Evolutionary conservation across 2,888 invertebrate species (phyloP), one percentile per base, ranked within the genome.

Genomic region (Dromius quadrimaculatus): DNA sequence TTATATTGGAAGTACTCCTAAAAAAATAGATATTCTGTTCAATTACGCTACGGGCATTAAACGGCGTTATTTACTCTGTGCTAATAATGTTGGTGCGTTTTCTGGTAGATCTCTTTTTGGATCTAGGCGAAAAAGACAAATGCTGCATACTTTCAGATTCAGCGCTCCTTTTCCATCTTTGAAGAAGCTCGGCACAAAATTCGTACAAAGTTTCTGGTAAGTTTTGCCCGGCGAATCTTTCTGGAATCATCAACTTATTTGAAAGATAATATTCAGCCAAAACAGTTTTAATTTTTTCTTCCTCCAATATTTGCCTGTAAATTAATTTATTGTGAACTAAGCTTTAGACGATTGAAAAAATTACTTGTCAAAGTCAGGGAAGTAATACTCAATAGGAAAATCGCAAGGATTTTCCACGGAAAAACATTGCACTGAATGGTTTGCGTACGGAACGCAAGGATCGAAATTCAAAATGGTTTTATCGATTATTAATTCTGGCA

Each of bases 381-480:
- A 87, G 77, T 88, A 89, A 54, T 90, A 83, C 80, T 92, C 91
- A 15, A 92, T 83, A 0, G 91, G 88, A 79, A 88, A 88, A 2
- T 84, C 79, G 72, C 88, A 88, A 0, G 86, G 85, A 79, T 92
- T 92, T 69, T 86, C 85, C 3, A 92, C 78, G 2, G 85, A 84
- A 71, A 92, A 85, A 72, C 83, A 85, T 72, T 85, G 83, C 57
- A 87, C 86, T n/a, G 85, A 85, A 1, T 85, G 85, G 41, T 83
- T 80, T 13, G 87, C 84, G 83, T 88, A 89, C 0, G 91, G 91
- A 68, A 90, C 78, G 0, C 87, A 85, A 0, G 91, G 87, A 2
- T 85, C 83, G 78, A 54, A 54, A 15, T 23, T 23, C 13, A 54
- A 54, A 15, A 6, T 11, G 15, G 1, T 79, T 4, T 87, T 84